Base-by-base conservation (phyloP, 2,113 vertebrate genomes). In the Cyanoderma ruficeps region DNA sequence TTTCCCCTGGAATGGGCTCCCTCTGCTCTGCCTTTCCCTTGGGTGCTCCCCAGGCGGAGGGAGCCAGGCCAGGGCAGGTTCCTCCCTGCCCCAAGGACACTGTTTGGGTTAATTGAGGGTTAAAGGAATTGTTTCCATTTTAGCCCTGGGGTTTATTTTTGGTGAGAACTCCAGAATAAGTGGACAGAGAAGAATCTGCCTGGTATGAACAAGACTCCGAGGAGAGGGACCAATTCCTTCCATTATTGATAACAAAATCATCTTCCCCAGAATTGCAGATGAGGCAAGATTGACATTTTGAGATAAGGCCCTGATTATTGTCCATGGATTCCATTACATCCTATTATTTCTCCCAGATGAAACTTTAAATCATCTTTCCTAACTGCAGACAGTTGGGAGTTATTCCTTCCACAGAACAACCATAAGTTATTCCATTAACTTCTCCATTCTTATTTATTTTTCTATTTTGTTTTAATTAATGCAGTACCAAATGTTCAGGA, bases 221-320 rank as follows among this genome's bases (percentile, higher is more conserved):
- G 88, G 81, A 80, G 67, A 95, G 70, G 67, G 35, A 42, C 67
- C 55, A 79, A 46, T 80, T 91, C n/a, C 77, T 74, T 94, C 81
- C 75, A 96, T 95, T 91, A 94, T 94, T 96, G 91, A 94, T 94
- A 94, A 88, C 59, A 77, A 89, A 96, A 87, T 91, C 70, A 74
- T 96, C 81, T 94, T 95, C 70, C 57, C 74, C 81, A 83, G 95
- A 94, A 97, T 91, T 96, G 89, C 63, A 88, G 83, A 96, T 91
- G 91, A 96, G 70, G 49, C 65, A 35, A 93, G 95, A 96, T 85
- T 90, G 87, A 64, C 95, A 91, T 67, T 91, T 85, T 30, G 67
- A 85, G 93, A 86, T 85, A 77, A 77, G 75, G 60, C 33, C 24
- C 33, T 86, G 85, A 89, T 93, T 85, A 93, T 49, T 91, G 90